A percentile compares a stretch with the other conserved stretches of the same genome.
phyloP scores from a whole-genome alignment of 2,797 vertebrate species.

The Meda fulgida region DNA sequence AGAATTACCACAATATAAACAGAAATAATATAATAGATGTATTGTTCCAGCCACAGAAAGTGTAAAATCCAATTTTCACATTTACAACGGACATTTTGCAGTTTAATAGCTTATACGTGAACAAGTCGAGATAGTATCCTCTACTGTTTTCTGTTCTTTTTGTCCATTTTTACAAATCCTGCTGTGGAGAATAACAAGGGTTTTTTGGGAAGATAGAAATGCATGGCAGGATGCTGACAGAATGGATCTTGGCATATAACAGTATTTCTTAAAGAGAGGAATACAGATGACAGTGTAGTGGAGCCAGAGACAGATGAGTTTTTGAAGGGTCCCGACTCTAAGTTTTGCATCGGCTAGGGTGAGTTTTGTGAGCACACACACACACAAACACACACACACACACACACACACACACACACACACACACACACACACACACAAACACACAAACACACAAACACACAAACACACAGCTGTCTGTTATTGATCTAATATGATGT shows the following conservation, averaged over 20 bases:
- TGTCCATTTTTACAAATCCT: not conserved
- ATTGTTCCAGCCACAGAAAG: conserved; percentile 19
- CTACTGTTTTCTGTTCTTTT: not conserved
- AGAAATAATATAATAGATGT: conserved; percentile 19
- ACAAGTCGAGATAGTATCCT: not conserved
- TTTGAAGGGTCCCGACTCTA: conserved; percentile 26
- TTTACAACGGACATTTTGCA: conserved; percentile 5
- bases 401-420: not conserved
- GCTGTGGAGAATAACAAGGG: not conserved
- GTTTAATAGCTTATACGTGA: not conserved
- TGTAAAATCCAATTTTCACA: conserved; percentile 40
- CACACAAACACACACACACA: not conserved
- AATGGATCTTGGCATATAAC: conserved; percentile 50
- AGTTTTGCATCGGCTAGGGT: not conserved
- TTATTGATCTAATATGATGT: conserved; percentile 35
- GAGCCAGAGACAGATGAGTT: conserved; percentile 35
- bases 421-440: not conserved
- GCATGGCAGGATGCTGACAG: conserved; percentile 38
- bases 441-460: not conserved
- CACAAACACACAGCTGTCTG: not conserved
- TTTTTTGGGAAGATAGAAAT: conserved; percentile 2
- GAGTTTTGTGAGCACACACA: not conserved
- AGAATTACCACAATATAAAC: conserved; percentile 21
- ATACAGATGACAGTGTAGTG: conserved; percentile 39
- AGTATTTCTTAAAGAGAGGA: conserved; percentile 43